phyloP scores from a whole-genome alignment of 1,140 invertebrate genomes.

The Pissodes strobi region DNA sequence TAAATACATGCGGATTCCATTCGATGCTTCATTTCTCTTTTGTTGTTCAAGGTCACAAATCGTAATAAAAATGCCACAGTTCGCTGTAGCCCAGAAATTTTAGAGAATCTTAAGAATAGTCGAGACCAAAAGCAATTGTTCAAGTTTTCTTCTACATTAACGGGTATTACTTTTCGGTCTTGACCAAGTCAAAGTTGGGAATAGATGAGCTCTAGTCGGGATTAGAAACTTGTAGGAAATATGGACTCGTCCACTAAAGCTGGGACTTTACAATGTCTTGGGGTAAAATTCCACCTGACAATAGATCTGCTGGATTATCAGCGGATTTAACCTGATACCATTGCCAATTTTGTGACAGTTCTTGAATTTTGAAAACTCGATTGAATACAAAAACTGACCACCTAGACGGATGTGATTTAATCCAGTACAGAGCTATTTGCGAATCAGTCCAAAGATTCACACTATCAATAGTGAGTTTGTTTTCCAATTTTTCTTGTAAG shows the following conservation, averaged over 20 bases:
- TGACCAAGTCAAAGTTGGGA: not conserved
- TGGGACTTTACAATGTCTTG: slow-evolving; percentile 28
- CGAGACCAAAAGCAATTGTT: not conserved
- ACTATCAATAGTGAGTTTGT: slow-evolving; percentile 5
- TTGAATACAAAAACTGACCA: slow-evolving; percentile 8
- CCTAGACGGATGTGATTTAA: not conserved
- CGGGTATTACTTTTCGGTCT: not conserved
- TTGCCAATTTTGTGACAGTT: not conserved
- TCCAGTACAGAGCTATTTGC: not conserved
- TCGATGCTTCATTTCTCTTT: too few relatives aligned
- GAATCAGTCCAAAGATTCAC: slow-evolving; percentile 8
- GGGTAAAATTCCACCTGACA: slow-evolving; percentile 35
- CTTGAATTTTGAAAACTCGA: slow-evolving; percentile 13
- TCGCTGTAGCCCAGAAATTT: not conserved
- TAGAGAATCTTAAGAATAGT: not conserved
- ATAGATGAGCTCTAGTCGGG: not conserved
- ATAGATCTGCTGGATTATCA: too few relatives aligned
- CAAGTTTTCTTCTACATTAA: not conserved
- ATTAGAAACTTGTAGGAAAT: slow-evolving; percentile 19
- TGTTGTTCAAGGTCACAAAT: too few relatives aligned
- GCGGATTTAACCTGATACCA: too few relatives aligned
- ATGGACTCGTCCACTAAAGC: slow-evolving; percentile 42
- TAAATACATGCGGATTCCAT: too few relatives aligned
- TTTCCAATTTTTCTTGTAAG: slow-evolving; percentile 1
- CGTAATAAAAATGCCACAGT: not conserved